phyloP scores from a whole-genome alignment of 1,140 invertebrate genomes.

The Chelonus insularis region DNA sequence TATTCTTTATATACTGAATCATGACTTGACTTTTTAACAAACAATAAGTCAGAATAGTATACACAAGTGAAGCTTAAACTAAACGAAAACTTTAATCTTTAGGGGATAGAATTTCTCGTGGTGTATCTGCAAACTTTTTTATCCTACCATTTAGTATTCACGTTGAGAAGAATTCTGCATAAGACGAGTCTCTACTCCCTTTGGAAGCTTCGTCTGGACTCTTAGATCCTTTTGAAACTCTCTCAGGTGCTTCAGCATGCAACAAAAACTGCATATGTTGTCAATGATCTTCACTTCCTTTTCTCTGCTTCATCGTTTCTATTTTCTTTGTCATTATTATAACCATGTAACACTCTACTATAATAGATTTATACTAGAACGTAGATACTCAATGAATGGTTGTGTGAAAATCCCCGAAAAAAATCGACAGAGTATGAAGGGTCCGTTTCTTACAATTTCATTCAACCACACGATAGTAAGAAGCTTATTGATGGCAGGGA shows the following conservation, averaged over 20 bases:
- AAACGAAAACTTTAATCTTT: slow-evolving; percentile 30
- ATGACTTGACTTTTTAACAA: too few relatives aligned
- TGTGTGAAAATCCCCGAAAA: slow-evolving; percentile 33
- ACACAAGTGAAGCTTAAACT: slow-evolving; percentile 18
- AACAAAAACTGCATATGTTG: background rate
- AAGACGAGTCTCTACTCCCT: background rate
- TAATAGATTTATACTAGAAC: slow-evolving; percentile 8
- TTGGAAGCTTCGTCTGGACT: background rate
- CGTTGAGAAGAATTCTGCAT: slow-evolving; percentile 28
- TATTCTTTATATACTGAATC: too few relatives aligned
- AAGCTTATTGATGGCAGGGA: slow-evolving; percentile 31
- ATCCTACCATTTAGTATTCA: slow-evolving; percentile 32
- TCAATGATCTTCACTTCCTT: slow-evolving; percentile 7
- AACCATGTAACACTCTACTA: slow-evolving; percentile 8
- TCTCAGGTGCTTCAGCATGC: background rate
- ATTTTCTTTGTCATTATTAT: background rate
- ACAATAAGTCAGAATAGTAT: slow-evolving; percentile 15
- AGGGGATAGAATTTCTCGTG: slow-evolving; percentile 9
- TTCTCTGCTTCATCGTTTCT: background rate
- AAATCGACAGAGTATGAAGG: slow-evolving; percentile 11
- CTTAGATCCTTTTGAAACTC: slow-evolving; percentile 9
- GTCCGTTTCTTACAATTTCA: slow-evolving; percentile 31
- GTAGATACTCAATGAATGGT: background rate
- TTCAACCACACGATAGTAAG: slow-evolving; percentile 29
- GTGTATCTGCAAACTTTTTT: slow-evolving; percentile 26